Base-by-base conservation (phyloP, 2,888 invertebrate genomes). In the Adineta ricciae region DNA sequence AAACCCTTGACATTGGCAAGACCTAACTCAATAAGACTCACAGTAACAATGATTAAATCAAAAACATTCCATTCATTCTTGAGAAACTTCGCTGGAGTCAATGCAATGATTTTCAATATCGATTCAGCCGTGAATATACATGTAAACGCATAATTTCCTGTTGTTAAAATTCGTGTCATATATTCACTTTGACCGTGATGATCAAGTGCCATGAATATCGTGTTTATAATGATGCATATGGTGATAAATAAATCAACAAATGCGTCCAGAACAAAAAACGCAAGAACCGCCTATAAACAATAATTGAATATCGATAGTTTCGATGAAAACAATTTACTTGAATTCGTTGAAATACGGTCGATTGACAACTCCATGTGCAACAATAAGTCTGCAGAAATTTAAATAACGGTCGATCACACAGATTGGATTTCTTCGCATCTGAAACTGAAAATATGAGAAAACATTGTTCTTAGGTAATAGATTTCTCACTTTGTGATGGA, bases 31-130 rank as follows among this genome's bases (percentile, higher is more conserved):
- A 97, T 92, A 88, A 97, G 92, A 88, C 97, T 97, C 89, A 98
- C 93, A 88, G 95, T 94, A 89, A 98, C 97, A 93, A 97, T 97
- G 94, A 96, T 95, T 94, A 97, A 97, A 95, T 98, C 97, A 94
- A 97, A 95, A 97, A 97, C 97, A 94, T 98, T 98, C 97, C 97
- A 98, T 93, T 97, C 96, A 94, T 98, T 97, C 94, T 97, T 94
- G 94, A 97, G 96, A 94, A 97, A 98, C 93, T 97, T 97, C 94
- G 97, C 97, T 93, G 95, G 95, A 94, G 95, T 94, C 93, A 97
- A 94, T 92, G 97, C 96, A 94, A 96, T 94, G 93, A 97, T 96
- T 94, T 97, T 97, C 93, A 96, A 95, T 93, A 96, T 94, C 92
- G 96, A 96, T 93, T 98, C 97, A 50, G 83, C 72, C 41, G 85